A percentile compares a stretch with the other conserved stretches of the same genome.
phyloP scores from a whole-genome alignment of 2,113 vertebrate genomes.

The Elephantulus edwardii region DNA sequence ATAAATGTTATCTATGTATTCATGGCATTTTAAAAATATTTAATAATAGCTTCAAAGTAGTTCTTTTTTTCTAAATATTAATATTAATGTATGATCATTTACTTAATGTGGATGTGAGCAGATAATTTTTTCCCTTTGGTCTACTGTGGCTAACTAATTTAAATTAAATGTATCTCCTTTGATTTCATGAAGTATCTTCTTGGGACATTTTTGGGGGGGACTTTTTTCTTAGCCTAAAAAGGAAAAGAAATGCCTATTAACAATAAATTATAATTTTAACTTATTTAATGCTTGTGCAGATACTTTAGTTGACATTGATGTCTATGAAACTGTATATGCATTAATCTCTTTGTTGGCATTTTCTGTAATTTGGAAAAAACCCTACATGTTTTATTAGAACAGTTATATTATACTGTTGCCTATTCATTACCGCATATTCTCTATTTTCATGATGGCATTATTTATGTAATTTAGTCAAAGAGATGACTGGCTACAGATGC shows the following conservation, averaged over 20 bases:
- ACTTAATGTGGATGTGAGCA: conserved; percentile 50
- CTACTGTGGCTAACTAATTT: conserved; percentile 53
- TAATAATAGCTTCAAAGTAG: conserved; percentile 46
- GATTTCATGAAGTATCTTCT: conserved; percentile 50
- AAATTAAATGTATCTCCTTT: conserved; percentile 58
- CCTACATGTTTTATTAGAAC: conserved; percentile 19
- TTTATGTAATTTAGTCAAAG: conserved; percentile 43
- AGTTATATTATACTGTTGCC: neutral
- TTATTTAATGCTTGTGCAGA: neutral
- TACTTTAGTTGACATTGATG: conserved; percentile 50
- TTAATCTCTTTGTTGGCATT: conserved; percentile 31
- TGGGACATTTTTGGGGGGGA: conserved; percentile 44
- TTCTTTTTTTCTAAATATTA: conserved; percentile 56
- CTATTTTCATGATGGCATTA: conserved; percentile 19
- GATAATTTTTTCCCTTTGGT: conserved; percentile 26
- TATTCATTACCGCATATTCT: conserved; percentile 17
- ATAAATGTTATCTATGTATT: conserved; percentile 49
- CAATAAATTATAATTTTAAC: conserved; percentile 24
- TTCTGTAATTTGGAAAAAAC: conserved; percentile 54
- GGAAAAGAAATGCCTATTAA: conserved; percentile 43
- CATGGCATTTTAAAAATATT: neutral
- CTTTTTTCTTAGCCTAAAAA: conserved; percentile 35
- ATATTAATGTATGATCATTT: conserved; percentile 60
- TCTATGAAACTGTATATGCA: conserved; percentile 44
- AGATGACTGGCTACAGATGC: neutral